These are phyloP conservation scores for Panulirus ornatus DNA, from an alignment of 1,140 invertebrate genomes.

Conservation along the genomic window DNA sequence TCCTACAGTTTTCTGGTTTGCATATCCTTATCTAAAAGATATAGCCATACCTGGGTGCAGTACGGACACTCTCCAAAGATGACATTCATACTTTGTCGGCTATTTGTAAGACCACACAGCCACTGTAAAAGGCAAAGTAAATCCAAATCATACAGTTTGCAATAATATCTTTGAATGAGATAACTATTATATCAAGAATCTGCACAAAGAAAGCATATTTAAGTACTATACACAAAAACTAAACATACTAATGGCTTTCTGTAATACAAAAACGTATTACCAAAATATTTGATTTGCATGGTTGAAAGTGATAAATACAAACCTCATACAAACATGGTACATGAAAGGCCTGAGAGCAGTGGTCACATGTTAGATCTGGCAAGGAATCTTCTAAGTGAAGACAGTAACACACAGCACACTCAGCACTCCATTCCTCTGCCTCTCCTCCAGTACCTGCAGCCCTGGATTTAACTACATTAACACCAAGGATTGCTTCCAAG, in stretches of 20 bases:
- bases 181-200: too few species aligned
- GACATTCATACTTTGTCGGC: constrained; percentile 38
- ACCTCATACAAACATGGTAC: constrained; percentile 48
- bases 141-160: too few species aligned
- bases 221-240: too few species aligned
- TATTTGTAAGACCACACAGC: constrained; percentile 21
- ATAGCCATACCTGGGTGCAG: constrained; percentile 16
- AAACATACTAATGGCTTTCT: too few species aligned
- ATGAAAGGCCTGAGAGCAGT: constrained; percentile 54
- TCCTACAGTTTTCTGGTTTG: too few species aligned
- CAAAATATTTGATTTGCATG: not conserved
- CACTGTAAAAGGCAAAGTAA: constrained; percentile 1
- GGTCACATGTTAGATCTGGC: constrained; percentile 46
- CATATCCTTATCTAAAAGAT: too few species aligned
- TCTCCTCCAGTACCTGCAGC: not conserved
- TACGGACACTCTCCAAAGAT: constrained; percentile 46
- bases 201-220: too few species aligned
- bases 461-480: constrained; percentile 9
- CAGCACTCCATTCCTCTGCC: constrained; percentile 19
- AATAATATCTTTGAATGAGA: too few species aligned
- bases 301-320: not conserved
- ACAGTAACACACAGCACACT: constrained; percentile 51
- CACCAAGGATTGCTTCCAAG: constrained; percentile 38
- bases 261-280: too few species aligned
- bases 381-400: constrained; percentile 20